Base-by-base conservation (phyloP, 2,113 vertebrate species). In the Grallaria varia region DNA sequence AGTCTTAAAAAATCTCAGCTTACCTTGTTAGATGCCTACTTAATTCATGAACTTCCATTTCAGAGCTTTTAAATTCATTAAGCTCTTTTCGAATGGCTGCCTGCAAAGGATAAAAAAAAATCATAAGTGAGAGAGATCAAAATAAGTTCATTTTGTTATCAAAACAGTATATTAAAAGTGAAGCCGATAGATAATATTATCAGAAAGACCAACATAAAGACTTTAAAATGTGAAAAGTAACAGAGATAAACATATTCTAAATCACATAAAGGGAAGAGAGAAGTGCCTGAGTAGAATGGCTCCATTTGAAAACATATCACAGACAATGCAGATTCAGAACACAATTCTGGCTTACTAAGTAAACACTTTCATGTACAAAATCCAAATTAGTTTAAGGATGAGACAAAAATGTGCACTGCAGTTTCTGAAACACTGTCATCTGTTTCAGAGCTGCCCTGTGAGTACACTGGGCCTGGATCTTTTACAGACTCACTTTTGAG, bases 51-150 rank as follows among this genome's bases (percentile, higher is more conserved):
- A 99, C 99, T 97, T 99, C 99, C 99, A 99, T 99, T 97, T 99
- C 99, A 97, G 99, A 99, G 98, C 99, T 99, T 98, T 99, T 99
- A 96, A 99, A 99, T 97, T 99, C 99, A 72, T 99, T 99, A 92
- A 99, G 98, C 94, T 99, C 99, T 97, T 99, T 99, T 73, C 99
- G 98, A 90, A 99, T 99, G 97, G 99, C 99, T 96, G 99, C 99
- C 99, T 99, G 97, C 44, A 74, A 96, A 96, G 28, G 84, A 90
- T 50, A 96, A 95, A 97, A 55, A 90, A 84, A 55, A 90, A 84
- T 75, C 11, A 80, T 67, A 83, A 77, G 87, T 62, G 52, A 69
- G 42, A 80, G 44, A 87, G 62, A 84, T 22, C 17, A 86, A 85
- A 81, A 20, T 45, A 66, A 75, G 27, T 25, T 71, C 15, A 23